phyloP scores from a whole-genome alignment of 2,797 vertebrate genomes.

The Parambassis ranga region DNA sequence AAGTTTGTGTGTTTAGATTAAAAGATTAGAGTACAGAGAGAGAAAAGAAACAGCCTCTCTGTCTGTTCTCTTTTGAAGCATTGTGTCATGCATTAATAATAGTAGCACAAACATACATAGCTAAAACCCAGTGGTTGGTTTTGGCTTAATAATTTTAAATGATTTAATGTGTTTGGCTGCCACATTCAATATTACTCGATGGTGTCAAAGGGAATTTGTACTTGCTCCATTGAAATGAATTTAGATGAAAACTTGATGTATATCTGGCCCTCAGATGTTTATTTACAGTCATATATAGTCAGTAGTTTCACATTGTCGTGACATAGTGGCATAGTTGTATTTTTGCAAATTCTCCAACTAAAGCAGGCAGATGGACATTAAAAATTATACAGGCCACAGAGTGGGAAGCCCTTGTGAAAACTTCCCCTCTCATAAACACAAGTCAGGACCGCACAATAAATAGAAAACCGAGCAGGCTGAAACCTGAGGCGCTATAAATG shows the following conservation, averaged over 20 bases:
- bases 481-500: conserved; percentile 71
- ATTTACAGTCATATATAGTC: neutral
- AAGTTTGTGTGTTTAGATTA: conserved; percentile 42
- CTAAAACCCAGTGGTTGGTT: conserved; percentile 11
- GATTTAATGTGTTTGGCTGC: conserved; percentile 17
- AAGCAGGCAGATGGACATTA: conserved; percentile 41
- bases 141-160: conserved; percentile 17
- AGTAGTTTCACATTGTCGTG: neutral
- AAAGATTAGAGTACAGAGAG: conserved; percentile 6
- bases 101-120: neutral
- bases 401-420: conserved; percentile 65
- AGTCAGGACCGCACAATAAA: conserved; percentile 68
- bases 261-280: neutral
- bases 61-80: neutral
- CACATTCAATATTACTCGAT: neutral
- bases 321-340: neutral
- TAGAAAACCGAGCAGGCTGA: conserved; percentile 66
- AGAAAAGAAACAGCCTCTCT: too few species aligned
- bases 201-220: neutral
- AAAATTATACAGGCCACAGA: conserved; percentile 43
- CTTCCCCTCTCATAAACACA: conserved; percentile 58
- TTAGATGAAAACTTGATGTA: neutral
- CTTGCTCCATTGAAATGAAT: neutral
- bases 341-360: neutral
- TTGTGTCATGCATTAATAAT: conserved; percentile 29